These are phyloP conservation scores for Tokudaia tokunoshimensis DNA, from an alignment of 2,797 vertebrate species.

Conservation along the genomic window DNA sequence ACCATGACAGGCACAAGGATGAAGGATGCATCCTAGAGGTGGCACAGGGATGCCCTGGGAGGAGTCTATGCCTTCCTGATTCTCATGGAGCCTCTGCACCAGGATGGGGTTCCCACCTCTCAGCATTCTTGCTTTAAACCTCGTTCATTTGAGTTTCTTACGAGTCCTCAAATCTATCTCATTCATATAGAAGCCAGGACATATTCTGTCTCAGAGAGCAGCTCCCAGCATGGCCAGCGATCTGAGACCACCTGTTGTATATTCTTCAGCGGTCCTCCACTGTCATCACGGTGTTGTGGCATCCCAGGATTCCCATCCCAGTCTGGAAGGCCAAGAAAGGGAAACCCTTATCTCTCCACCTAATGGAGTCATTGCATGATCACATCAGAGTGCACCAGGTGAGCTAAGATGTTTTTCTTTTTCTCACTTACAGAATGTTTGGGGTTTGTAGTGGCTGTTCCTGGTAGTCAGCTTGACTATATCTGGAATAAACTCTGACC, in stretches of 20 bases:
- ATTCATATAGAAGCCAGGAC: background rate
- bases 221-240: background rate
- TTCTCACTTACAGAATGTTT: background rate
- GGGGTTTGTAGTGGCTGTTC: no score
- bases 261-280: background rate
- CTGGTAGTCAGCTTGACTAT: no score
- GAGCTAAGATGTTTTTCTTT: background rate
- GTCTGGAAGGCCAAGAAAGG: background rate
- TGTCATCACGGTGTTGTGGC: background rate
- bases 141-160: background rate
- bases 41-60: background rate
- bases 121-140: background rate
- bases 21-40: background rate
- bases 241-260: fast-evolving
- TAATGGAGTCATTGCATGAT: background rate
- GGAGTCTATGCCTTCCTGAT: background rate
- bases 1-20: fast-evolving
- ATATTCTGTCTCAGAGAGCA: background rate
- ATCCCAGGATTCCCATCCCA: background rate
- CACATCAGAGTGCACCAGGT: fast-evolving
- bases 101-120: no score
- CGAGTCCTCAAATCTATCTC: background rate
- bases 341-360: background rate
- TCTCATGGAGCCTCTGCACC: no score
- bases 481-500: no score